Conservation (phyloP, 2,888 invertebrate species). For the Dryococelus australis region DNA sequence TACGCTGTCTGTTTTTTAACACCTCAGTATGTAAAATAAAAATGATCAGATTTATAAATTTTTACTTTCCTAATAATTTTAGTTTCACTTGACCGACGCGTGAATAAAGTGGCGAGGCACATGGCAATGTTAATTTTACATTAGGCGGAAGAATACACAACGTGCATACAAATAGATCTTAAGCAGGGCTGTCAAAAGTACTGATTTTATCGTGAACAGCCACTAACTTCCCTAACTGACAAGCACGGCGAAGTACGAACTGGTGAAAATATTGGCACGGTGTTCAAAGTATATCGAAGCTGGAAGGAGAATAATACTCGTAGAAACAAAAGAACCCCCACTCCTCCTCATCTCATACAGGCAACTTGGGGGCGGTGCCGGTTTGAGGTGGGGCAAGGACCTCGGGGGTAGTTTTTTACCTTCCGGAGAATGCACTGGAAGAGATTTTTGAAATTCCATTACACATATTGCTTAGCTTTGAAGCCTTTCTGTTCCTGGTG, state of each 20-base stretch:
- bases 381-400: neutral
- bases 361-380: neutral
- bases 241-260: neutral
- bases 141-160: too few relatives aligned
- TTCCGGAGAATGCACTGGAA: neutral
- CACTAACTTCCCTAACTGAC: too few relatives aligned
- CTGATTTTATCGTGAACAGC: too few relatives aligned
- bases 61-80: too few relatives aligned
- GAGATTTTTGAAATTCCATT: constrained; percentile 30
- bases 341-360: neutral
- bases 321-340: neutral
- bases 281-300: neutral
- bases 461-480: constrained; percentile 27
- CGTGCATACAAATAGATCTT: too few relatives aligned
- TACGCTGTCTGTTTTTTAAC: too few relatives aligned
- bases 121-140: too few relatives aligned
- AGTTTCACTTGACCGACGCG: too few relatives aligned
- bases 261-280: neutral
- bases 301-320: neutral
- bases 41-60: too few relatives aligned
- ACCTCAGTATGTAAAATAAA: too few relatives aligned
- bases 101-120: too few relatives aligned
- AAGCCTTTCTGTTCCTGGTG: neutral
- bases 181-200: too few relatives aligned
- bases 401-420: neutral